Conservation (phyloP, 2,797 vertebrate genomes). For the Scolopax bukidnonensis region DNA sequence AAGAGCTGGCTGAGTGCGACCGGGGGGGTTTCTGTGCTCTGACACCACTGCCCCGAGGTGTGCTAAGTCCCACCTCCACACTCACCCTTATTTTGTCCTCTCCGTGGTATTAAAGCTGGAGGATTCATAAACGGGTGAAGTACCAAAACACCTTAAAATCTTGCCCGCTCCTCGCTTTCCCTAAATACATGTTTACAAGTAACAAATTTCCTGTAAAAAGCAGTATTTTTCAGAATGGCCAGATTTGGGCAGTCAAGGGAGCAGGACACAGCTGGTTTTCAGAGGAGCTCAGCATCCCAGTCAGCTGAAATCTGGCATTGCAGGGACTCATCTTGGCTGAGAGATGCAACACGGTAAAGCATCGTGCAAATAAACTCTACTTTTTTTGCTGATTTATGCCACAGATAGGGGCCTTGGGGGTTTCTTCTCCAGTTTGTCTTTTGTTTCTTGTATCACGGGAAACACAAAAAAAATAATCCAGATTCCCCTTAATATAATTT, state of each 20-base stretch:
- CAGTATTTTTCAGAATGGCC: background rate
- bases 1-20: background rate
- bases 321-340: background rate
- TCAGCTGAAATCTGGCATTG: background rate
- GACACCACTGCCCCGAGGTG: background rate
- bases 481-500: background rate
- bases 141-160: background rate
- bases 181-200: background rate
- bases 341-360: background rate
- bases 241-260: accelerated
- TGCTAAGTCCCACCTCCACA: background rate
- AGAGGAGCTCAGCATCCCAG: background rate
- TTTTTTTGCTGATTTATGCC: background rate
- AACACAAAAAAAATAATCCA: background rate
- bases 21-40: background rate
- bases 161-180: background rate
- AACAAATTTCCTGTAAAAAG: background rate
- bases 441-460: background rate
- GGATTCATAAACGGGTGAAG: background rate
- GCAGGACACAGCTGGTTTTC: background rate
- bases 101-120: background rate
- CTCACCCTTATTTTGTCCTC: accelerated
- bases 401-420: background rate
- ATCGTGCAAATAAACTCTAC: background rate
- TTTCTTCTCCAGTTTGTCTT: background rate